Base-by-base conservation (phyloP, 2,113 vertebrate species). In the Octodon degus region DNA sequence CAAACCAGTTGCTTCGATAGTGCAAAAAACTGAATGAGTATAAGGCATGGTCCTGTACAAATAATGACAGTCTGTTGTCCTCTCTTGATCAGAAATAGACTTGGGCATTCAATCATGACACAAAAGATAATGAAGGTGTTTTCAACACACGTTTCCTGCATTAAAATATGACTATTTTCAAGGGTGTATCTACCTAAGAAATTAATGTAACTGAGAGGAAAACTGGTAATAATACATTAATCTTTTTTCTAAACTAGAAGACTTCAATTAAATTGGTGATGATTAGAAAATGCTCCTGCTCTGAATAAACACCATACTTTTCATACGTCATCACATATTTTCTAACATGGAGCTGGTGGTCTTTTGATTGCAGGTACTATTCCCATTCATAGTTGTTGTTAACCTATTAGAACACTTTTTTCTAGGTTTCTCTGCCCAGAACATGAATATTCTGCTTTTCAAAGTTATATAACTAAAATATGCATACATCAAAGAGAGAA, bases 401-500 rank as follows among this genome's bases (percentile, higher is more conserved):
- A 82, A 93, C 22, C 12, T 76, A 93, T 89, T 63, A 86, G 76
- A 89, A 70, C 74, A 65, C 32, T 96, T 97, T 96, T 85, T 32
- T 89, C 67, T 77, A 40, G 6, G 90, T 97, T 96, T 94, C 50
- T 91, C 22, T 89, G 83, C 80, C 2, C 30, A 93, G 77, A 92
- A 83, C 19, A 91, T 77, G 67, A 83, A 88, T 92, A 96, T 95
- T 90, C 82, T 86, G 9, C 43, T 92, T 91, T 95, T 53, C 93
- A 90, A 89, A 89, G 24, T 11, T 47, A 89, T 89, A 63, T 80
- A 95, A 72, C 47, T 93, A 72, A 96, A 86, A 91, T 88, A 83
- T 70, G 79, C 80, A 91, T 96, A 96, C 93, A 96, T 90, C 77
- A 95, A 92, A 96, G 92, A 84, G 92, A 84, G 37, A 90, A n/a